Evolutionary conservation across 2,797 vertebrate species (phyloP).

Genomic region (Sorex maritimensis): DNA sequence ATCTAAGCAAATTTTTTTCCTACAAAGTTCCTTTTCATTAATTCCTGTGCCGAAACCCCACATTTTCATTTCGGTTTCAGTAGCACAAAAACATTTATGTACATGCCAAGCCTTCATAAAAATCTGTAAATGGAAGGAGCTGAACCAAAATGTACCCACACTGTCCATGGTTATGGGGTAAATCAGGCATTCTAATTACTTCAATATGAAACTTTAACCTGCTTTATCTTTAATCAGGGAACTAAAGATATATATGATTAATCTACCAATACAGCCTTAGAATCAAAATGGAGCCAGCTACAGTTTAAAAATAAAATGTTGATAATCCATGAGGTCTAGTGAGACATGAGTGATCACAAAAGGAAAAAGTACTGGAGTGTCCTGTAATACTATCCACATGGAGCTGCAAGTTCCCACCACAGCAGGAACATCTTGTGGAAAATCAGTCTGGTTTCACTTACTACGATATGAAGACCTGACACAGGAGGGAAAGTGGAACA

Average conservation of each 20-base stretch:
- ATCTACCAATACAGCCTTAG: slow-evolving; percentile 31
- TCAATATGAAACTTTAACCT: neutral
- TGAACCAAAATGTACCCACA: neutral
- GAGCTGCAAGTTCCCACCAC: neutral
- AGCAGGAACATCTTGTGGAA: neutral
- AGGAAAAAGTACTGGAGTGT: neutral
- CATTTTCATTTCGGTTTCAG: slow-evolving; percentile 6
- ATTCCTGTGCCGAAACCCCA: slow-evolving; percentile 29
- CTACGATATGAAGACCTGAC: neutral
- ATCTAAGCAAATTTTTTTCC: neutral
- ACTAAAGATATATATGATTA: slow-evolving; percentile 5
- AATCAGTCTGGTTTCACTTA: neutral
- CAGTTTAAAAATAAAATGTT: slow-evolving; percentile 48
- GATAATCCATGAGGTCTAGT: neutral
- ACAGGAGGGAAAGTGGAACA: neutral
- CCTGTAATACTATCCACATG: neutral
- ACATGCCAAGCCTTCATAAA: slow-evolving; percentile 17
- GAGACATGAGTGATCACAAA: neutral
- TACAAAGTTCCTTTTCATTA: slow-evolving; percentile 43
- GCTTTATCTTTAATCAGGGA: slow-evolving; percentile 24
- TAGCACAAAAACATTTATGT: neutral
- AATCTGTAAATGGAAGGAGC: no score
- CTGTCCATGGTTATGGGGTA: no score
- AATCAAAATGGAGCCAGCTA: slow-evolving; percentile 13
- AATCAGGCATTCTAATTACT: neutral